Percentiles rank a stretch among this genome's conserved stretches.
phyloP scores from a whole-genome alignment of 1,140 invertebrate species.

The Apocrypta bakeri region DNA sequence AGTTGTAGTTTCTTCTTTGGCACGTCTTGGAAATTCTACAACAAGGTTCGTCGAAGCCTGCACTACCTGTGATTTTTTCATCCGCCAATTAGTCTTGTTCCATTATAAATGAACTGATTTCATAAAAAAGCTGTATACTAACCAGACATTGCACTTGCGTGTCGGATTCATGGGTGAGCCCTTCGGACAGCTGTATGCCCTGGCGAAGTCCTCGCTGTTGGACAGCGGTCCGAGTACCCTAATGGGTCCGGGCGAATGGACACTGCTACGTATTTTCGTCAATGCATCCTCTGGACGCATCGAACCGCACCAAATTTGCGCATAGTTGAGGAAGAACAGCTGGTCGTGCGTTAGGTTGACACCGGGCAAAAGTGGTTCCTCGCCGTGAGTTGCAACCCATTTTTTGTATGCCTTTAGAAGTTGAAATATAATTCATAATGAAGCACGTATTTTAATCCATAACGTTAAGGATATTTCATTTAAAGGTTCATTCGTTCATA shows the following conservation, averaged over 20 bases:
- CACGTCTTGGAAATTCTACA: slow-evolving; percentile 20
- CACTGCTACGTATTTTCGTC: slow-evolving; percentile 94
- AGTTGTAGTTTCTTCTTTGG: slow-evolving; percentile 23
- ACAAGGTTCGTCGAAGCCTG: neutral
- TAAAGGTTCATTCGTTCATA: no score
- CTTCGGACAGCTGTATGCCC: slow-evolving; percentile 85
- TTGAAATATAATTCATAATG: no score
- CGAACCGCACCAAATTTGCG: slow-evolving; percentile 96
- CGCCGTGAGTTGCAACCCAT: slow-evolving; percentile 83
- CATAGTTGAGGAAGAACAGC: slow-evolving; percentile 92
- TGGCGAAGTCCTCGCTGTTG: slow-evolving; percentile 93
- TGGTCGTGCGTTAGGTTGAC: slow-evolving; percentile 90
- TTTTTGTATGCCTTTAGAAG: slow-evolving; percentile 83
- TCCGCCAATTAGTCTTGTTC: neutral
- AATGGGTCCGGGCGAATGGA: slow-evolving; percentile 95
- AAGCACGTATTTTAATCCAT: no score
- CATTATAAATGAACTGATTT: neutral
- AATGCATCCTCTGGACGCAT: slow-evolving; percentile 97
- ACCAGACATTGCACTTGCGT: slow-evolving; percentile 96
- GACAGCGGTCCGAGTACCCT: slow-evolving; percentile 93
- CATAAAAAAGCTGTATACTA: slow-evolving; percentile 62
- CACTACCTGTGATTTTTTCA: slow-evolving; percentile 22
- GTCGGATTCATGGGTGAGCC: slow-evolving; percentile 93
- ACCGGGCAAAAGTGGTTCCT: slow-evolving; percentile 84
- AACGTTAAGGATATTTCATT: no score